phyloP scores from a whole-genome alignment of 2,888 invertebrate species.

The Leucophora obtusa region DNA sequence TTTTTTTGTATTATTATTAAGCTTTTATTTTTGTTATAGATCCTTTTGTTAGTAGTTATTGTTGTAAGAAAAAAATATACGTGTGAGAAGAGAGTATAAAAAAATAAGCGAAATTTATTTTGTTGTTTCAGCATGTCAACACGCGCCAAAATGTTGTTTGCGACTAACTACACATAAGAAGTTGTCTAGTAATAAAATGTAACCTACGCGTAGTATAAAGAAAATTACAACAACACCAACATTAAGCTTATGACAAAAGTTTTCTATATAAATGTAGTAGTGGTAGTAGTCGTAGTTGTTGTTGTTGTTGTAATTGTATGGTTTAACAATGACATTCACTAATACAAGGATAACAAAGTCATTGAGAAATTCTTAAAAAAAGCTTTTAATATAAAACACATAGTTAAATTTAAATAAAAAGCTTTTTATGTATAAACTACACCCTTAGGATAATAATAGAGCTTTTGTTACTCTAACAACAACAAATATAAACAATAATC shows the following conservation, averaged over 20 bases:
- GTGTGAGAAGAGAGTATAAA: slow-evolving; percentile 61
- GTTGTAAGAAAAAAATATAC: slow-evolving; percentile 38
- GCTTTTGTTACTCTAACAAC: neutral
- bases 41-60: neutral
- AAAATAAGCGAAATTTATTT: slow-evolving; percentile 73
- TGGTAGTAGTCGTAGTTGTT: too few relatives aligned
- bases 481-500: neutral
- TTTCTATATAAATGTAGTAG: slow-evolving; percentile 7
- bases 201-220: slow-evolving; percentile 15
- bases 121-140: slow-evolving; percentile 73
- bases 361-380: slow-evolving; percentile 56
- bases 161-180: slow-evolving; percentile 72
- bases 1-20: neutral
- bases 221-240: slow-evolving; percentile 16
- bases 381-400: slow-evolving; percentile 24
- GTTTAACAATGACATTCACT: slow-evolving; percentile 62
- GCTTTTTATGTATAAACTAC: slow-evolving; percentile 30
- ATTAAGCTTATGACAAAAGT: slow-evolving; percentile 28
- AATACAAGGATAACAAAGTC: slow-evolving; percentile 51
- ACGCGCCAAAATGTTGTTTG: slow-evolving; percentile 78
- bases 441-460: slow-evolving; percentile 6
- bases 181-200: slow-evolving; percentile 36
- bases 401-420: slow-evolving; percentile 27
- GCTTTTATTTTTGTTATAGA: neutral
- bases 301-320: slow-evolving; percentile 36